A percentile compares a stretch with the other conserved stretches of the same genome.
These are phyloP conservation scores for Uria aalge DNA, from an alignment of 2,113 vertebrate genomes.

Conservation along the genomic window DNA sequence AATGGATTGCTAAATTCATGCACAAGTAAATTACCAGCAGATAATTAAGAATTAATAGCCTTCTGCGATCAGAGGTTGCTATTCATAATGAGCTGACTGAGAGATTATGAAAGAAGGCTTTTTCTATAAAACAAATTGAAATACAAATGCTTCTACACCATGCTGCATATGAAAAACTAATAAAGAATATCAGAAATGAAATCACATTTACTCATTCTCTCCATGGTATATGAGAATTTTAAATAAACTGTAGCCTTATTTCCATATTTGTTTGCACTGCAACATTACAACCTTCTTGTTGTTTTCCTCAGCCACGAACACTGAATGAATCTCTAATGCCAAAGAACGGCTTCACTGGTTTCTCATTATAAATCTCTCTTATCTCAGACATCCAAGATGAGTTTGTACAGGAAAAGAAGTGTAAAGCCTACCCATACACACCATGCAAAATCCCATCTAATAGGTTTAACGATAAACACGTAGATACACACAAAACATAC, in stretches of 20 bases:
- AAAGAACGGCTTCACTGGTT: not conserved
- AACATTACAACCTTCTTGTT: not conserved
- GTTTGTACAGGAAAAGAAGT: not conserved
- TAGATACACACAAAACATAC: not conserved
- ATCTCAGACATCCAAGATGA: not conserved
- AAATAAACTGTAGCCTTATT: not conserved
- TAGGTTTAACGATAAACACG: not conserved
- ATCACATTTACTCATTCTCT: not conserved
- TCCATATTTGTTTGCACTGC: not conserved
- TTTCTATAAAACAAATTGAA: constrained; percentile 37
- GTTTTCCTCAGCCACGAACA: not conserved
- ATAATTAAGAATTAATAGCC: constrained; percentile 62
- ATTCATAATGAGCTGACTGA: constrained; percentile 6
- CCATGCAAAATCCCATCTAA: not conserved
- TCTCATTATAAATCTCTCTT: not conserved
- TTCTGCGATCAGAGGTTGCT: constrained; percentile 35
- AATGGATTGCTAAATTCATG: constrained; percentile 39
- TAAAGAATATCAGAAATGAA: constrained; percentile 19
- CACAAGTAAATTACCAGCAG: constrained; percentile 52
- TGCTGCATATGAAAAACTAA: not conserved
- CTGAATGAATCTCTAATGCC: not conserved
- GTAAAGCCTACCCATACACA: not conserved
- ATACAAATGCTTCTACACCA: constrained; percentile 14
- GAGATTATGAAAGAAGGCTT: constrained; percentile 13
- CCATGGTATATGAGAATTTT: not conserved